Base-by-base conservation (phyloP, 2,888 invertebrate genomes). In the Tenthredo amoena region DNA sequence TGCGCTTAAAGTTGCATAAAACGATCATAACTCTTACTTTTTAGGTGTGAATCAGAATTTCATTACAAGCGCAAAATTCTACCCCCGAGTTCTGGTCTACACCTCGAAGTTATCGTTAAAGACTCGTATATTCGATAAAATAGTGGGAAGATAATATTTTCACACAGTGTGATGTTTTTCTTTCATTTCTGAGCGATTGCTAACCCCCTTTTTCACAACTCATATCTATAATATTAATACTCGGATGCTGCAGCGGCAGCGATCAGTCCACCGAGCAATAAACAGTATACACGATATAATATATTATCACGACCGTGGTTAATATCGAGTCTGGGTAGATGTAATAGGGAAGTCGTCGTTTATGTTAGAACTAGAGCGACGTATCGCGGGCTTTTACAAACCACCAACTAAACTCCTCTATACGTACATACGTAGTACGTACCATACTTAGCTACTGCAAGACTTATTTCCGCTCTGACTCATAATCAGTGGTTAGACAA, bases 341-440 rank as follows among this genome's bases (percentile, higher is more conserved):
- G 76, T 87, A 87, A 86, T 86, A 85, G 86, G 86, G 85, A 87
- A 87, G 87, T 87, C 50, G 84, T 65, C 87, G 87, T 87, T 87
- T 87, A 87, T 71, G 77, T 84, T 71, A 82, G 84, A 87, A 86
- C 84, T 87, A 82, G 83, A 83, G 31, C 68, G 47, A 83, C 43
- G 47, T 43, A 34, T 50, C n/a, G n/a, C 50, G 31, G 40, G 26
- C 15, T 55, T 50, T 77, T 18, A 50, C 50, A 50, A 77, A 31
- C 81, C 62, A 47, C 43, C 26, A 3, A 26, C 47, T 15, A 43
- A 62, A 62, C 62, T 76, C n/a, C n/a, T n/a, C 1, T 55, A n/a
- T 0, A n/a, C 1, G 18, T 50, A 55, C n/a, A n/a, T 18, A 6
- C 6, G 50, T 18, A 1, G 12, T 21, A 55, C 50, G 77, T 77